Base-by-base conservation (phyloP, 2,113 vertebrate species). In the Okapia johnstoni region DNA sequence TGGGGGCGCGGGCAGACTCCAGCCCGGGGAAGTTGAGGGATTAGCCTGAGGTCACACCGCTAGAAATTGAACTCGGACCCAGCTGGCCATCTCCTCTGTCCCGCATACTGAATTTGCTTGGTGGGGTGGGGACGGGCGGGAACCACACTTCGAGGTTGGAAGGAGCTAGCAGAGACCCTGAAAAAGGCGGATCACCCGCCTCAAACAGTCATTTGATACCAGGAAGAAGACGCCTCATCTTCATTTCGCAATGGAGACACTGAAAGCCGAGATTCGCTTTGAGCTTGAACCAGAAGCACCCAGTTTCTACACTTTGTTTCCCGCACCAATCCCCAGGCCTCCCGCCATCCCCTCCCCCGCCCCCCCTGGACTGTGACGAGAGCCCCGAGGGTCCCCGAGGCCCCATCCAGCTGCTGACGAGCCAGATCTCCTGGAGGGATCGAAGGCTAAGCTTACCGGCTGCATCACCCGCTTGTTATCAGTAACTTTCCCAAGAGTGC, bases 401-500 rank as follows among this genome's bases (percentile, higher is more conserved):
- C 66, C 70, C 40, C 40, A 76, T 40, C 21, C 21, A 7, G 23
- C 33, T 54, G 93, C 89, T 10, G 61, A 36, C 13, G 30, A 66
- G n/a, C 61, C 26, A 2, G 50, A n/a, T 57, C 40, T 73, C 58
- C 57, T 1, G 7, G 15, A 76, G 26, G 40, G 60, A 85, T 6
- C 21, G 10, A 4, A 85, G 94, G 87, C 77, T n/a, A 17, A 14
- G 30, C 57, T 55, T 10, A 28, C 48, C 48, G 30, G 58, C 79
- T 85, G 4, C 11, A 21, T 52, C 90, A 21, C 17, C 73, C 17
- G 46, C 5, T 0, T 50, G 40, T 90, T 90, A 91, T 58, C 63
- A 57, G 91, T 30, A 96, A 94, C 79, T 92, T 93, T 88, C 94
- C 97, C 95, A 55, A 48, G 90, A 80, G 94, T 21, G 33, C 81